Conservation (phyloP, 2,797 vertebrate species). For the Acestrorhynchus altus region DNA sequence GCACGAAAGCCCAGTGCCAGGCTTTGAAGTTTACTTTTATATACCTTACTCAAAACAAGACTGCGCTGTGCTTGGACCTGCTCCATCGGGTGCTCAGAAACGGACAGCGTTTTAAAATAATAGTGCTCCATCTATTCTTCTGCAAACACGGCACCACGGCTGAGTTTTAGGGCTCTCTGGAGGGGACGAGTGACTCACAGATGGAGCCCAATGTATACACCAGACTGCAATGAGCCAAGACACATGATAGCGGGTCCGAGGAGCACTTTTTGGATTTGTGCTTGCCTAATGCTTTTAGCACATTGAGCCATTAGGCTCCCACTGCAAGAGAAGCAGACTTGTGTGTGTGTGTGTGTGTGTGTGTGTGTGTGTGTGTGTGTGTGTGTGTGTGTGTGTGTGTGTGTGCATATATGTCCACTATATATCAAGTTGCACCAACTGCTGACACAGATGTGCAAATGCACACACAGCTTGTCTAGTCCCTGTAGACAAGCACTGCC, state of each 20-base stretch:
- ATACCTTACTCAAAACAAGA: slow-evolving; percentile 56
- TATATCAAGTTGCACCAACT: too few relatives aligned
- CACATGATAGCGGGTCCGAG: slow-evolving; percentile 73
- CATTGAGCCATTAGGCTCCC: slow-evolving; percentile 78
- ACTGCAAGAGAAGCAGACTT: slow-evolving; percentile 64
- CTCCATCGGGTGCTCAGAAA: slow-evolving; percentile 44
- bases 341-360: slow-evolving; percentile 24
- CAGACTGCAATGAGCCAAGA: slow-evolving; percentile 80
- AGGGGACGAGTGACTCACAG: slow-evolving; percentile 66
- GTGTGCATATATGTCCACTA: not conserved
- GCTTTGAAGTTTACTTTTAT: slow-evolving; percentile 54
- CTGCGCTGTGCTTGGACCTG: slow-evolving; percentile 50
- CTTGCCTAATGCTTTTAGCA: slow-evolving; percentile 85
- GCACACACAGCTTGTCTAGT: too few relatives aligned
- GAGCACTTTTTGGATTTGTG: slow-evolving; percentile 75
- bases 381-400: not conserved
- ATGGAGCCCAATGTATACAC: slow-evolving; percentile 75
- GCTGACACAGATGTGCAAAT: too few relatives aligned
- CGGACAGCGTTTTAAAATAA: slow-evolving; percentile 64
- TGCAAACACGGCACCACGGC: slow-evolving; percentile 66
- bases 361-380: slow-evolving; percentile 29
- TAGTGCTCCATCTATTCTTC: slow-evolving; percentile 69
- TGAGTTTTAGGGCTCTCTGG: slow-evolving; percentile 68
- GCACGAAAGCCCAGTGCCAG: slow-evolving; percentile 6
- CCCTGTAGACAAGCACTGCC: too few relatives aligned